phyloP scores from a whole-genome alignment of 1,140 invertebrate species.

The Ectropis grisescens region DNA sequence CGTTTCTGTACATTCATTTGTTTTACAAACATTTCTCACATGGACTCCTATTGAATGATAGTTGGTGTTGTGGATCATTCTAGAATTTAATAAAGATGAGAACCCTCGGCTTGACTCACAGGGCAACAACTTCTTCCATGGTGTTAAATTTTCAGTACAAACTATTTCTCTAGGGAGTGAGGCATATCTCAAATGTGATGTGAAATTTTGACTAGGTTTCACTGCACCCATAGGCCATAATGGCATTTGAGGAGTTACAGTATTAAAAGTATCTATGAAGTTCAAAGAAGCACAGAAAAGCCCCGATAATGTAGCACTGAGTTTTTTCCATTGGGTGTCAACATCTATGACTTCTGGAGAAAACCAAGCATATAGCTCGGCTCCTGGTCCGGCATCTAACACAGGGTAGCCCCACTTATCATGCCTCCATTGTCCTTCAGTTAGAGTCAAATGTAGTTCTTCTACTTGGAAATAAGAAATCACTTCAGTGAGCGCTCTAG shows the following conservation, averaged over 20 bases:
- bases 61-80: conserved; percentile 91
- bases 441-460: conserved; percentile 92
- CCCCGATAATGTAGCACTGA: conserved; percentile 93
- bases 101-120: conserved; percentile 91
- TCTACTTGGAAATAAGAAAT: conserved; percentile 86
- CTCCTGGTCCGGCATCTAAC: conserved; percentile 89
- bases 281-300: conserved; percentile 96
- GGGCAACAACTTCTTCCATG: conserved; percentile 96
- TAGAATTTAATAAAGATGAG: conserved; percentile 89
- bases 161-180: conserved; percentile 94
- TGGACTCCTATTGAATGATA: conserved; percentile 94
- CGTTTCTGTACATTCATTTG: conserved; percentile 73
- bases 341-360: conserved; percentile 70
- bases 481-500: conserved; percentile 92
- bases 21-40: conserved; percentile 83
- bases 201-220: conserved; percentile 68
- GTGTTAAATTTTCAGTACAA: conserved; percentile 98
- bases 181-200: conserved; percentile 82
- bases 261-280: conserved; percentile 93
- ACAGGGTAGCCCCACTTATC: conserved; percentile 94
- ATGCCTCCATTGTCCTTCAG: conserved; percentile 94
- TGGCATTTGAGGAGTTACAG: conserved; percentile 85
- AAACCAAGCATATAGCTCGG: conserved; percentile 95
- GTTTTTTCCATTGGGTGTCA: conserved; percentile 87
- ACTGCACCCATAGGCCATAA: conserved; percentile 83